These are phyloP conservation scores for Acyrthosiphon pisum DNA, from an alignment of 1,140 invertebrate genomes.

Conservation along the genomic window DNA sequence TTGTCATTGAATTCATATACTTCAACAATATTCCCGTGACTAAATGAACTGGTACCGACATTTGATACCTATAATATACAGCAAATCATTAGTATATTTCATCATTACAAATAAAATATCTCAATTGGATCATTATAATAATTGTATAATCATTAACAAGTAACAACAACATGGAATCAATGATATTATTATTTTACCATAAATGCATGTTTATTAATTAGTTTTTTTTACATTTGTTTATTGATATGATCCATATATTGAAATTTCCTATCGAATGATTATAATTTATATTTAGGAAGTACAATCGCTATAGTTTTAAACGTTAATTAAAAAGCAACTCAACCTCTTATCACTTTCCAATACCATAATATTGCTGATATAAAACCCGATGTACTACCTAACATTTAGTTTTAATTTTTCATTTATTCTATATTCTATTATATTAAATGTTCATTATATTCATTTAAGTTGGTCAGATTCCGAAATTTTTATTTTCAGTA, in stretches of 20 bases:
- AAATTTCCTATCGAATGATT: background rate
- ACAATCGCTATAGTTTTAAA: background rate
- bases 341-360: background rate
- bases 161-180: background rate
- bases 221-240: background rate
- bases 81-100: background rate
- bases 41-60: background rate
- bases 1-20: too few species aligned
- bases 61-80: background rate
- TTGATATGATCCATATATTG: background rate
- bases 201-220: background rate
- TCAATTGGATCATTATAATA: background rate
- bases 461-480: background rate
- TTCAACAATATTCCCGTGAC: too few species aligned
- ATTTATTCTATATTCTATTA: too few species aligned
- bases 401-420: background rate
- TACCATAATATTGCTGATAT: background rate
- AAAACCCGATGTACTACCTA: background rate
- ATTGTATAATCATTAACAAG: background rate
- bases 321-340: background rate
- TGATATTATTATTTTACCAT: background rate
- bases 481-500: background rate
- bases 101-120: background rate
- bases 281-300: background rate
- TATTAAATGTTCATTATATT: too few species aligned